Evolutionary conservation across 2,113 vertebrate genomes (phyloP).

Genomic region (Scolopax mira): DNA sequence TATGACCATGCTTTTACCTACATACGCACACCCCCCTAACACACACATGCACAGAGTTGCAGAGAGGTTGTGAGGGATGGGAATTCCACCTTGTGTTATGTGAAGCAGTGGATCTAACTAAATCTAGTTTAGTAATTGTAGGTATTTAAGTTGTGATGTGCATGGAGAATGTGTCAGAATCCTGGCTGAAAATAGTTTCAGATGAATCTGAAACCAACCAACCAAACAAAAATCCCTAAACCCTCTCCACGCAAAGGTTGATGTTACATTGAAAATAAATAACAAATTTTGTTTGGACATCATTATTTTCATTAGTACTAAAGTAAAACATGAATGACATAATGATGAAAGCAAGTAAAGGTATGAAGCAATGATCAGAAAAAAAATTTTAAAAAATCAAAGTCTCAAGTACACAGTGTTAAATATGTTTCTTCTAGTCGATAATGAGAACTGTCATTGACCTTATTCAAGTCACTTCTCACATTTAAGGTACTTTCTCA

Average conservation of each 20-base stretch:
- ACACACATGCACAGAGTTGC: not conserved
- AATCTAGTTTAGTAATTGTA: not conserved
- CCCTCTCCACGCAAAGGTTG: not conserved
- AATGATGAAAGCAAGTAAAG: not conserved
- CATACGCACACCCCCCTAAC: too few species aligned
- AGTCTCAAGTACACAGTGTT: not conserved
- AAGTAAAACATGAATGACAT: not conserved
- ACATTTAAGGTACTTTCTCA: constrained; percentile 6
- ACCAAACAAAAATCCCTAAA: not conserved
- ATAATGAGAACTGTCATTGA: constrained; percentile 9
- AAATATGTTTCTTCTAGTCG: not conserved
- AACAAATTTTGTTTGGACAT: not conserved
- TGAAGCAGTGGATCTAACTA: not conserved
- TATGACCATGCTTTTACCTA: not conserved
- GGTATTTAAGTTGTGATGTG: not conserved
- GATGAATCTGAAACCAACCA: not conserved
- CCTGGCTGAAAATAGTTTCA: not conserved
- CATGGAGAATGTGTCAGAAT: not conserved
- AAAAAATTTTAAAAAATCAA: not conserved
- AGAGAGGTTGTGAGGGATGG: not conserved
- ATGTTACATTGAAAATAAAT: not conserved
- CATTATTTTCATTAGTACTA: not conserved
- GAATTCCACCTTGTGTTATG: not conserved
- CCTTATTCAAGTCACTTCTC: constrained; percentile 3
- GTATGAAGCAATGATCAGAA: not conserved